Evolutionary conservation across 2,888 invertebrate species (phyloP), one percentile per base, ranked within the genome.

Genomic region (Strigamia crassipes): DNA sequence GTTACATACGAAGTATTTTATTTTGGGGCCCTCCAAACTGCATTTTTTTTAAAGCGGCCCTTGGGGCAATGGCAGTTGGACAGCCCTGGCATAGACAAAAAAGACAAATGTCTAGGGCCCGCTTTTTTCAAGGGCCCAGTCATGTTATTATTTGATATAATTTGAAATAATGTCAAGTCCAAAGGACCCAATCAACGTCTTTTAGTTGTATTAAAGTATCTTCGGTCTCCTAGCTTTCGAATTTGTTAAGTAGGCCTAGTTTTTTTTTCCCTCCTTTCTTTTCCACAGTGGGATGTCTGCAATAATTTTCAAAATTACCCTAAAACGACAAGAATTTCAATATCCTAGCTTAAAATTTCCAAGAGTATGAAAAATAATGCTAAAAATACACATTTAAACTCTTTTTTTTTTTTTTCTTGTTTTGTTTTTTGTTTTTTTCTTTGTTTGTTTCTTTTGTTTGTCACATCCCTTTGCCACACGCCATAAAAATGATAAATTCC

Each of bases 381-480:
- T 56, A 56, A 56, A 56, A 56, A 56, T 56, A 56, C 56, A 56
- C 56, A 56, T 56, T 56, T 56, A 56, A 56, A 56, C 56, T 56
- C 18, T 18, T 56, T 18, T 56, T 56, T 56, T 56, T 56, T 56
- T 18, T n/a, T 10, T 46, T 46, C 10, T 46, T 13, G 4, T 46
- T 46, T 46, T 10, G 4, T 13, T 46, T 46, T n/a, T n/a, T 15
- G 4, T 46, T 46, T 5, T 46, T 46, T 10, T 46, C 5, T 46
- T 10, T 10, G 46, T 46, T 46, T 46, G 12, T 46, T 46, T 18
- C 5, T 56, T 56, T 56, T 56, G 18, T 56, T 21, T 56, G 2
- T 15, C 56, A 56, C 10, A 56, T 56, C 56, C 56, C 56, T 56
- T 56, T 56, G 18, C 56, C 21, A 56, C 21, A 56, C n/a, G n/a